Evolutionary conservation across 2,888 invertebrate species (phyloP), one percentile per base, ranked within the genome.

Genomic region (Xylophagus ater): DNA sequence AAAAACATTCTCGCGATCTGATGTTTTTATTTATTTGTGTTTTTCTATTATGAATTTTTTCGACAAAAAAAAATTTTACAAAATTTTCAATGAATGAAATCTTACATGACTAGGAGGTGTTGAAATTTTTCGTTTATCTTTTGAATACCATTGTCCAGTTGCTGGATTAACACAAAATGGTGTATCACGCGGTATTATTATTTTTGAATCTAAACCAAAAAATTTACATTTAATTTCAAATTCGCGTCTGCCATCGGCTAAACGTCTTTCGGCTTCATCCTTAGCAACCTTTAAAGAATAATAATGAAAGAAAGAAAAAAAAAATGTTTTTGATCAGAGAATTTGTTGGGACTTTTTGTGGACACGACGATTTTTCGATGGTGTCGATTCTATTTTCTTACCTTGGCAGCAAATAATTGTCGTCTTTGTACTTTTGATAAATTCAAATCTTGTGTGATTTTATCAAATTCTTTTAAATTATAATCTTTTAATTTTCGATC

Each of bases 61-160:
- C n/a, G n/a, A n/a, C n/a, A n/a, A n/a, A n/a, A n/a, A n/a, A 29
- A 7, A 36, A 9, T 20, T 2, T 15, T 36, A 3, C 8, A 28
- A 8, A 28, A 4, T 3, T 30, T 13, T 6, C 10, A 15, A 5
- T 17, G 14, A 29, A 20, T 17, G 9, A 31, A 26, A 10, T 26
- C 45, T 47, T 43, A 50, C 61, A 43, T 58, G 59, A 36, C 60
- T 60, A 3, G 55, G 54, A 4, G 65, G 65, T 4, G 56, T 53
- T 3, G 54, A 47, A 8, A 64, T 57, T 4, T 52, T 53, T 38
- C 51, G 47, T 15, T 54, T 53, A 8, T 59, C 58, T 13, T 46
- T 49, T 9, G 62, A 58, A 48, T 54, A 63, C 60, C 63, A 65
- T 44, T 63, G 60, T 4, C 60, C 59, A 2, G 62, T 63, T 10